These are phyloP conservation scores for Sebastes steindachneri DNA, from an alignment of 2,797 vertebrate genomes.

Conservation along the genomic window DNA sequence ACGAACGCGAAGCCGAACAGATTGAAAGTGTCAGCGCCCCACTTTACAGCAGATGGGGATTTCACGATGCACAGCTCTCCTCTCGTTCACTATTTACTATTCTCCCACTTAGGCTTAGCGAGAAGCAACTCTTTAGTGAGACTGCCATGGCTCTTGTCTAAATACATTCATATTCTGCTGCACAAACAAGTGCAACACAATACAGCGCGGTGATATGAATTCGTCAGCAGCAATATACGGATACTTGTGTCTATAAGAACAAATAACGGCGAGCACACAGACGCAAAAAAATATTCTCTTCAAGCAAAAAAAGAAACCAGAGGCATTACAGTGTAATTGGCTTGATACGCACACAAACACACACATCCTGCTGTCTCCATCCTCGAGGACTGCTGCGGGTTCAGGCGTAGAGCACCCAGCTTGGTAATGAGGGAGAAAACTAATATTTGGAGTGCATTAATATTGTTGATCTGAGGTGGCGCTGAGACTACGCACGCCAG, in stretches of 20 bases:
- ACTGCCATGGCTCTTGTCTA: constrained; percentile 52
- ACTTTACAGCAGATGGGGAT: constrained; percentile 80
- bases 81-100: constrained; percentile 74
- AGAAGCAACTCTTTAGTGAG: constrained; percentile 64
- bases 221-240: constrained; percentile 44
- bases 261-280: constrained; percentile 40
- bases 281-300: constrained; percentile 8
- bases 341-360: constrained; percentile 41
- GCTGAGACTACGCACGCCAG: constrained; percentile 55
- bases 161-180: constrained; percentile 55
- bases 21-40: constrained; percentile 79
- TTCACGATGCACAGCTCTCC: constrained; percentile 71
- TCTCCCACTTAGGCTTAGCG: constrained; percentile 71
- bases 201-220: constrained; percentile 40
- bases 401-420: constrained; percentile 57
- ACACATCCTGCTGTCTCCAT: constrained; percentile 49
- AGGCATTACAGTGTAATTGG: constrained; percentile 42
- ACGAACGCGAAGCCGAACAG: constrained; percentile 61
- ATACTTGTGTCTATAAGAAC: constrained; percentile 49
- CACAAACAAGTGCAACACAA: constrained; percentile 59
- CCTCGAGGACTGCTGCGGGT: constrained; percentile 64
- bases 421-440: constrained; percentile 73
- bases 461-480: constrained; percentile 73
- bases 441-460: constrained; percentile 80
- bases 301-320: constrained; percentile 12